A percentile compares a stretch with the other conserved stretches of the same genome.
These are phyloP conservation scores for Sarotherodon lohbergeri DNA, from an alignment of 2,113 vertebrate species.

Conservation along the genomic window DNA sequence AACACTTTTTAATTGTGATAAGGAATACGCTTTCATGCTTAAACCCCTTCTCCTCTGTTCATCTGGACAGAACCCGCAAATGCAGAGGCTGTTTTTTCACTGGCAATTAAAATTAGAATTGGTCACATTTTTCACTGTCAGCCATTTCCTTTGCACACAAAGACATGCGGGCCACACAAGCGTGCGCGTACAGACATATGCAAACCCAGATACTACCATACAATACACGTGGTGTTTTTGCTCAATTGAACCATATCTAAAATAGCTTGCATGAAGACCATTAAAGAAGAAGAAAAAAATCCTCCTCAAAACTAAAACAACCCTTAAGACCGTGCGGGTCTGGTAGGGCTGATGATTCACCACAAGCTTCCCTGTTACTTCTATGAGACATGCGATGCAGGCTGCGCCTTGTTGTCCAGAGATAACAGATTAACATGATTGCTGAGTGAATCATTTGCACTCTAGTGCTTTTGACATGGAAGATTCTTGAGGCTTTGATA, in stretches of 20 bases:
- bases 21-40: conserved; percentile 63
- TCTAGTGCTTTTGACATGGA: conserved; percentile 8
- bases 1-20: conserved; percentile 66
- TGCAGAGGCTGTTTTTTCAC: conserved; percentile 43
- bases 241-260: not conserved
- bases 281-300: not conserved
- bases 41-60: conserved; percentile 49
- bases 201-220: not conserved
- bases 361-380: conserved; percentile 23
- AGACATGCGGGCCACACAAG: conserved; percentile 33
- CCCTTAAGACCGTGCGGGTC: not conserved
- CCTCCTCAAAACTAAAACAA: not conserved
- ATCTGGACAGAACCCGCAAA: conserved; percentile 55
- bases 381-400: conserved; percentile 36
- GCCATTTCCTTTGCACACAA: conserved; percentile 54
- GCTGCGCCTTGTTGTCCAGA: conserved; percentile 21
- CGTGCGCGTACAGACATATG: not conserved
- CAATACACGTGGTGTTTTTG: not conserved
- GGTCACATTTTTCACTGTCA: conserved; percentile 70
- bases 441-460: conserved; percentile 30
- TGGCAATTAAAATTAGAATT: conserved; percentile 69
- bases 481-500: not conserved
- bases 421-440: conserved; percentile 31
- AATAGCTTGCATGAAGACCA: not conserved
- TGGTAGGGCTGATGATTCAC: conserved; percentile 42